Evolutionary conservation across 2,113 vertebrate genomes (phyloP).

Genomic region (Neodontobutis hainanensis): DNA sequence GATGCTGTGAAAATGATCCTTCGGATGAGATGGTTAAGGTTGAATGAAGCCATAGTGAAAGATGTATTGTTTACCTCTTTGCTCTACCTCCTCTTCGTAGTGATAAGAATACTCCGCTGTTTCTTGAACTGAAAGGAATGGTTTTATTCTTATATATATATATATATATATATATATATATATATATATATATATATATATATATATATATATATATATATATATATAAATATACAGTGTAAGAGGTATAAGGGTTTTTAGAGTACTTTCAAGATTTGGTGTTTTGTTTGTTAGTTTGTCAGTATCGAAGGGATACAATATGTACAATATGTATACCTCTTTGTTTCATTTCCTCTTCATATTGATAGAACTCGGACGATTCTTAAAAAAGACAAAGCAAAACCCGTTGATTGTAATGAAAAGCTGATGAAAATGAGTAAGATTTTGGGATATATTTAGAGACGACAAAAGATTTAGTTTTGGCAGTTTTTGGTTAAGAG

Average conservation of each 20-base stretch:
- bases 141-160: not conserved
- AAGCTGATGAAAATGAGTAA: not conserved
- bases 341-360: conserved; percentile 70
- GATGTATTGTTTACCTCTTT: conserved; percentile 53
- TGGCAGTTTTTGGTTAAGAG: not conserved
- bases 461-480: not conserved
- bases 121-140: conserved; percentile 31
- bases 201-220: no score
- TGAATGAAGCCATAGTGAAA: no score
- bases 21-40: not conserved
- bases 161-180: no score
- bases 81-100: conserved; percentile 55
- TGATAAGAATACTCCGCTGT: conserved; percentile 52
- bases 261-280: not conserved
- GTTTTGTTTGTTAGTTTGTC: not conserved
- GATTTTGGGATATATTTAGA: not conserved
- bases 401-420: not conserved
- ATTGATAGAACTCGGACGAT: conserved; percentile 74
- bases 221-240: no score
- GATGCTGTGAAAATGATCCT: not conserved
- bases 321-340: conserved; percentile 66
- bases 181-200: no score
- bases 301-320: not conserved
- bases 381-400: conserved; percentile 62
- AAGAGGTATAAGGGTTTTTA: no score